Evolutionary conservation across 2,113 vertebrate species (phyloP).

Genomic region (Scortum barcoo): DNA sequence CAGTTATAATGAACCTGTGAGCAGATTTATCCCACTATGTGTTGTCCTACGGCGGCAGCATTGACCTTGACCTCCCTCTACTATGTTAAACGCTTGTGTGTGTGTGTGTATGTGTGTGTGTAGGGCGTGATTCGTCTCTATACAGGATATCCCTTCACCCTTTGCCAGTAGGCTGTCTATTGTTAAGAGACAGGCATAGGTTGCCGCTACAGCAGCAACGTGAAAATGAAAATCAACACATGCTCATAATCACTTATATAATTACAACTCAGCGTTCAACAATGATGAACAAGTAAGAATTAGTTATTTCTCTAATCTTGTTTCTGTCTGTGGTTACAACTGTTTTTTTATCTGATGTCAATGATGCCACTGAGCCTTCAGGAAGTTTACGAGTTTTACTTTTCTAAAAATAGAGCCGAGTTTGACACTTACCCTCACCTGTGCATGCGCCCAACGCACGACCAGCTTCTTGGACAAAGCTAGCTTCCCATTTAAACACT

Average conservation of each 20-base stretch:
- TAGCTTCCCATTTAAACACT: constrained; percentile 97
- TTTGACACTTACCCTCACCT: constrained; percentile 91
- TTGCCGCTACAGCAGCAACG: constrained; percentile 34
- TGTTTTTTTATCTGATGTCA: not conserved
- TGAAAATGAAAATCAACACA: constrained; percentile 21
- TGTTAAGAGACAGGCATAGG: constrained; percentile 80
- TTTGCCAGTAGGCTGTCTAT: constrained; percentile 81
- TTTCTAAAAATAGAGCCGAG: not conserved
- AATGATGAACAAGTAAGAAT: not conserved
- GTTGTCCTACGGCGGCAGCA: constrained; percentile 75
- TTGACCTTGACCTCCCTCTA: constrained; percentile 80
- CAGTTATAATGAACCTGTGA: constrained; percentile 31
- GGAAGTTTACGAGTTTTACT: not conserved
- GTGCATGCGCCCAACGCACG: constrained; percentile 97
- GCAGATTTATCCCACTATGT: constrained; percentile 62
- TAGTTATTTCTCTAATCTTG: not conserved
- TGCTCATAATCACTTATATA: not conserved
- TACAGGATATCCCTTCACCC: constrained; percentile 87
- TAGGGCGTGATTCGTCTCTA: constrained; percentile 82
- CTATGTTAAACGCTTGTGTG: constrained; percentile 49
- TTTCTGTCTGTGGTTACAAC: not conserved
- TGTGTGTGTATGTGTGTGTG: constrained; percentile 17
- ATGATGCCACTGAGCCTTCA: not conserved
- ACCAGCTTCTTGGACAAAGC: constrained; percentile 98
- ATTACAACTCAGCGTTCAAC: not conserved